Evolutionary conservation across 2,113 vertebrate species (phyloP), one percentile per base, ranked within the genome.

Genomic region (Turnix velox): DNA sequence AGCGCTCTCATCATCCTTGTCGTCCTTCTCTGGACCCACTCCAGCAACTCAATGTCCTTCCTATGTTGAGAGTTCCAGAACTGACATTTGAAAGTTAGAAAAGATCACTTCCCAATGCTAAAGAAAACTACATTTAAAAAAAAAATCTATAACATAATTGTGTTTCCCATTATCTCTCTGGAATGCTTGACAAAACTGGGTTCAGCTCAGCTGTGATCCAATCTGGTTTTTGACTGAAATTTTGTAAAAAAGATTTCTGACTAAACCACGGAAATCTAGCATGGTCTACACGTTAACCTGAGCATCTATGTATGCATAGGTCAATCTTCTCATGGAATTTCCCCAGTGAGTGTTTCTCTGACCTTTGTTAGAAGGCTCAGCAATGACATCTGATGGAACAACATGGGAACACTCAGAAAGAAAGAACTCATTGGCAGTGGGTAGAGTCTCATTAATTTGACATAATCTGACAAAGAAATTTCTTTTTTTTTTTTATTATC

Each of bases 91-190:
- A 54, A 87, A 84, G 57, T 72, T 52, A 67, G 40, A 75, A 67
- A 37, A 75, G 66, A 68, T 75, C 31, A 4, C 25, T 90, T 74
- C 54, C 13, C 30, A 85, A n/a, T 83, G n/a, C 55, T 77, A 55
- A 55, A 69, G 33, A 69, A 85, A 86, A 59, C 0, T 12, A 19
- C 3, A 1, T 43, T 18, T 52, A 42, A 37, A 65, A 72, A 18
- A 59, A 30, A 9, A 30, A n/a, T n/a, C n/a, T n/a, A n/a, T 1
- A 37, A 4, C 9, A 18, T 33, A 45, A 27, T 37, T 0, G 0
- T 49, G 23, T 77, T 87, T 82, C 42, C 58, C 5, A 46, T 11
- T 11, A 25, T 74, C 51, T 94, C 54, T 79, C 42, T 65, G 51
- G 23, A 4, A 22, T 57, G 49, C 3, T 93, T 69, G 14, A 22